Evolutionary conservation across 2,888 invertebrate genomes (phyloP).

Genomic region (Serripes groenlandicus): DNA sequence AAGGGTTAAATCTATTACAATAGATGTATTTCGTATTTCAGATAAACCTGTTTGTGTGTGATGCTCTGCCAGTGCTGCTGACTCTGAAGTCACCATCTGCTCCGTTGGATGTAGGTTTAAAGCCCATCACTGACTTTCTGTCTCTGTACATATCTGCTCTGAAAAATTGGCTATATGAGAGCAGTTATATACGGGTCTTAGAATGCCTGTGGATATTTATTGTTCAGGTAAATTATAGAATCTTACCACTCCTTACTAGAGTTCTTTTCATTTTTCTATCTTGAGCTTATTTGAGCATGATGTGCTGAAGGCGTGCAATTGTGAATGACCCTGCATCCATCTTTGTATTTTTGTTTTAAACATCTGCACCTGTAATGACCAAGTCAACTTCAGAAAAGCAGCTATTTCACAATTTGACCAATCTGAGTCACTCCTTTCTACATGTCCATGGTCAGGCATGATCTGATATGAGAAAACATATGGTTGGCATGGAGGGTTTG

Average conservation of each 20-base stretch:
- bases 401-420: too few relatives aligned
- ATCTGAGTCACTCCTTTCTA: too few relatives aligned
- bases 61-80: conserved; percentile 76
- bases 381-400: too few relatives aligned
- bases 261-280: too few relatives aligned
- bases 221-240: conserved; percentile 71
- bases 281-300: too few relatives aligned
- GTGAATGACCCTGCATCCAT: too few relatives aligned
- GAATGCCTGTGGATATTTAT: conserved; percentile 81
- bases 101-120: conserved; percentile 69
- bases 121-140: conserved; percentile 78
- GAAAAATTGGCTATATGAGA: conserved; percentile 77
- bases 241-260: not conserved
- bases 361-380: too few relatives aligned
- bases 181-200: conserved; percentile 72
- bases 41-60: conserved; percentile 80
- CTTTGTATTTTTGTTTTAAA: too few relatives aligned
- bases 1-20: not conserved
- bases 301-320: too few relatives aligned
- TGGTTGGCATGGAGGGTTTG: too few relatives aligned
- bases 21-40: conserved; percentile 52
- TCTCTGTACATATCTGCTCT: conserved; percentile 74
- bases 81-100: conserved; percentile 61
- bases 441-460: too few relatives aligned
- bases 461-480: too few relatives aligned